Base-by-base conservation (phyloP, 1,140 invertebrate genomes). In the Agrypnia vestita region DNA sequence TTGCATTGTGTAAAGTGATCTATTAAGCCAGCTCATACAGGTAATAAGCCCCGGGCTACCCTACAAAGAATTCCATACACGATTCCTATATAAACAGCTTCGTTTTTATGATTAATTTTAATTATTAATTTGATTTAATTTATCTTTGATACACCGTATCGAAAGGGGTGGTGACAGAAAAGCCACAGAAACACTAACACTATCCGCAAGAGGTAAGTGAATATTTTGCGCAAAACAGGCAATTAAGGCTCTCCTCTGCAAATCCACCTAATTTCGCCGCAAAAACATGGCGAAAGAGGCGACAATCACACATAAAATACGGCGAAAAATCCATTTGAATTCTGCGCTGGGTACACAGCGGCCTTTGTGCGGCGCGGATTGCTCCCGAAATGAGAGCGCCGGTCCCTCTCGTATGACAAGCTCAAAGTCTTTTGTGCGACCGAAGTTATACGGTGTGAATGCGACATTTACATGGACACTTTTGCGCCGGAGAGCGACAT, bases 371-470 rank as follows among this genome's bases (percentile, higher is more conserved):
- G 61, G 4, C 3, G 10, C 21, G 61, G 35, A 64, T 64, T 64
- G 61, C 61, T 13, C 21, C 21, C 61, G 35, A 64, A 64, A 64
- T n/a, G 21, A 19, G 19, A 64, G 61, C n/a, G 35, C 61, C 8
- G n/a, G 4, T 43, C 61, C 61, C 61, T 64, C 61, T 35, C 61
- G 61, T 64, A 35, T 64, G 61, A 64, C 35, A 64, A n/a, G 61
- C 61, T 64, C 61, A 64, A 64, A 64, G 61, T 43, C 55, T 59
- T 59, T 59, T 59, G 55, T 59, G 55, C 8, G 13, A 13, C 61
- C 25, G 8, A 43, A 64, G 61, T 64, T 12, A 64, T 25, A 35
- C 47, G 19, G 15, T 25, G 46, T 25, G 13, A 71, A 25, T 11
- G 15, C 17, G 19, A 21, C 59, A 21, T 10, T 62, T 25, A 25